Base-by-base conservation (phyloP, 2,888 invertebrate species). In the Napeogenes inachia region DNA sequence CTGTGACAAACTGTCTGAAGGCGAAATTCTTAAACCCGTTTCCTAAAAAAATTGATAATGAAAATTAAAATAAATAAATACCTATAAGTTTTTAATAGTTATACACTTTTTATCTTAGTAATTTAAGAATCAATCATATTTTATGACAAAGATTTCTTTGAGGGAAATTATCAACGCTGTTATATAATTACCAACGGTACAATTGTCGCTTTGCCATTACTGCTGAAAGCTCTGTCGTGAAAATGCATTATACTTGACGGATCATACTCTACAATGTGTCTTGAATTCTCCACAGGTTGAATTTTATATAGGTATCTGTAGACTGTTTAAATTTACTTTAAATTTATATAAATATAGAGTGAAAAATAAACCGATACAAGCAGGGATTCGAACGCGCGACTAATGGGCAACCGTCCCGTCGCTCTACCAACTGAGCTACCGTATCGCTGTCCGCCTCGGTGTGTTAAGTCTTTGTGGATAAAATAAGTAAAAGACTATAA, bases 231-330 rank as follows among this genome's bases (percentile, higher is more conserved):
- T 13, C 83, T 71, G 32, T 84, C 83, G 62, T 85, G 83, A 71
- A 88, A 89, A 42, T 89, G 87, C 87, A 89, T 87, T 10, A 87
- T 64, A 63, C 88, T 89, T 71, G 76, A 69, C 0, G 85, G 80
- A 59, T 89, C 87, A 60, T 87, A 89, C 62, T 88, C 87, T 4
- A 77, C 73, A 13, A 76, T 12, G n/a, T 54, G 45, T 47, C 71
- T 73, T 45, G 70, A 59, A 2, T 62, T 12, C 13, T 72, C 70
- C 0, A 65, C 62, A 3, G 55, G 45, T 50, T 70, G 71, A 3
- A 79, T 70, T 6, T 70, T 70, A 64, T 80, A 87, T 33, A 87
- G 68, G 3, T 69, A 50, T 3, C 77, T 79, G 63, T 82, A 82
- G 57, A 71, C 87, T 87, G 35, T 35, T 35, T 2, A 6, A 35